Conservation (phyloP, 2,113 vertebrate genomes). For the Scolopax mira region DNA sequence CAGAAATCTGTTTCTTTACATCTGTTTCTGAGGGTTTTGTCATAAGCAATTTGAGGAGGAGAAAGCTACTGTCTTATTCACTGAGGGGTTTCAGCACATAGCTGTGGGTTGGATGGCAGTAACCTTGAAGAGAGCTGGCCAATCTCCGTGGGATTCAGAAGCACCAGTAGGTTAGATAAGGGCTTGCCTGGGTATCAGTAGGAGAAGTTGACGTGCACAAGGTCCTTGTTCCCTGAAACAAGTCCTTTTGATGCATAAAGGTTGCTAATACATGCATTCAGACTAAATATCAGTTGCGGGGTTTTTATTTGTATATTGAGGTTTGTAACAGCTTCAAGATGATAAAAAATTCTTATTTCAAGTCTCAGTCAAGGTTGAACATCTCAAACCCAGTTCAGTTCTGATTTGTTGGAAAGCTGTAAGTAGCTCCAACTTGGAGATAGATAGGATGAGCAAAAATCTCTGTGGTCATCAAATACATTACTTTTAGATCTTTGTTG, state of each 20-base stretch:
- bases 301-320: not conserved
- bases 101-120: fast-evolving
- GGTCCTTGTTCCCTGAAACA: not conserved
- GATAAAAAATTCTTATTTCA: not conserved
- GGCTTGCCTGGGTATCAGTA: not conserved
- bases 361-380: not conserved
- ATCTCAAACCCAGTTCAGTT: not conserved
- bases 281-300: not conserved
- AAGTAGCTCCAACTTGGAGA: not conserved
- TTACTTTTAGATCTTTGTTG: not conserved
- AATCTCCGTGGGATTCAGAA: fast-evolving
- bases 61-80: not conserved
- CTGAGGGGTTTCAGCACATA: not conserved
- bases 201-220: not conserved
- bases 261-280: not conserved
- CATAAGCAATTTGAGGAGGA: not conserved
- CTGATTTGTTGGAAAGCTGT: not conserved
- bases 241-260: not conserved
- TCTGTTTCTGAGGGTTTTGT: not conserved
- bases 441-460: not conserved
- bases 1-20: not conserved
- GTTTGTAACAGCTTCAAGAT: not conserved
- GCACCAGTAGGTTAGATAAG: not conserved
- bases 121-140: not conserved
- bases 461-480: not conserved